These are phyloP conservation scores for Salpingus planirostris DNA, from an alignment of 2,888 invertebrate genomes.

Conservation along the genomic window DNA sequence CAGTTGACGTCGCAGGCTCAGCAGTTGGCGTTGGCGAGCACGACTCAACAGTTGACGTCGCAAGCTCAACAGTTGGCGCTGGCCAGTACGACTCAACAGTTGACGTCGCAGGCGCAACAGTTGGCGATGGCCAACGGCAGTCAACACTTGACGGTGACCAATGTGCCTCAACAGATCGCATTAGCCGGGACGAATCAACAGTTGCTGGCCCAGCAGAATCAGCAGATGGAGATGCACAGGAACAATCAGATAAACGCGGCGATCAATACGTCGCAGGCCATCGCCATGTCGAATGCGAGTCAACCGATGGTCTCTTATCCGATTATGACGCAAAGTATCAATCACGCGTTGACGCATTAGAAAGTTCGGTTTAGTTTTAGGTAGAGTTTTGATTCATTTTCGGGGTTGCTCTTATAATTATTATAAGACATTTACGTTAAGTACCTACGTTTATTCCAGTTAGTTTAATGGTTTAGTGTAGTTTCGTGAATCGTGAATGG, in stretches of 20 bases:
- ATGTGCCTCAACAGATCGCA: constrained; percentile 24
- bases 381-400: no score
- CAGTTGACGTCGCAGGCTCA: constrained; percentile 33
- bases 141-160: constrained; percentile 33
- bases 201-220: constrained; percentile 32
- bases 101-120: constrained; percentile 31
- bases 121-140: constrained; percentile 29
- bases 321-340: constrained; percentile 53
- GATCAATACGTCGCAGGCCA: constrained; percentile 44
- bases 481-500: no score
- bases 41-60: constrained; percentile 31
- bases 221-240: constrained; percentile 34
- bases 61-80: constrained; percentile 24
- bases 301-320: constrained; percentile 58
- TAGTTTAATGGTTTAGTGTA: no score
- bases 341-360: constrained; percentile 32
- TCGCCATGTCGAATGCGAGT: constrained; percentile 52
- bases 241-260: constrained; percentile 36
- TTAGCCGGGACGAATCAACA: constrained; percentile 28
- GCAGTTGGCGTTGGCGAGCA: constrained; percentile 28
- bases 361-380: no score
- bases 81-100: constrained; percentile 31
- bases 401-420: no score
- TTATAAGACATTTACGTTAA: no score
- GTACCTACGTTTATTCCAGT: no score